Evolutionary conservation across 2,113 vertebrate species (phyloP), one percentile per base, ranked within the genome.

Genomic region (Isurus oxyrinchus): DNA sequence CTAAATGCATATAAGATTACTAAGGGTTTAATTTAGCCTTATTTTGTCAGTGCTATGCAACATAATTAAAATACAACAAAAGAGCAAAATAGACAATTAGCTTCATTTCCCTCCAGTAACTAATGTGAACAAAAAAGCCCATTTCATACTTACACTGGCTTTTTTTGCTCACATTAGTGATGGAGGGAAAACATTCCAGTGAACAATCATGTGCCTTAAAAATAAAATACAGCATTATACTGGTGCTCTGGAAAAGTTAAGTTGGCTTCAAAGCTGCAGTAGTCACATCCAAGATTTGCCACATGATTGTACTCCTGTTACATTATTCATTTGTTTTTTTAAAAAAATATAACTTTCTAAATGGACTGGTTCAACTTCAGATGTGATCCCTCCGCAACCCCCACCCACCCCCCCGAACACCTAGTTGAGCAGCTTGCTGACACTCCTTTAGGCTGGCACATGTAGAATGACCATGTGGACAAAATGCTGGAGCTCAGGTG

Each of bases 61-160:
- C 94, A 72, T 44, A 72, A 95, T 95, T 95, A 95, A 72, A 95
- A 95, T 72, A 23, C 67, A 95, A 72, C 66, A 72, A 72, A 72
- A 95, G 40, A 55, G 66, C 10, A 95, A 95, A 95, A 95, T 27
- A 95, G 63, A 14, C 57, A 90, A 90, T 93, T 93, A 61, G 35
- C 57, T n/a, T 93, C 55, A 61, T 61, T 93, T 61, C 27, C 88
- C 88, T 21, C 5, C 27, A 63, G 59, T 94, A 63, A 19, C n/a
- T 94, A 8, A n/a, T 40, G 31, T 10, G 90, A 63, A 94, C 90
- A 94, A 63, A 94, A 88, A 63, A 94, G 40, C 59, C n/a, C 16
- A 66, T 94, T 94, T 94, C 90, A 66, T 63, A 63, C 59, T 63
- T 63, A 35, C n/a, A 23, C 61, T 63, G 35, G 40, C 35, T 23